These are phyloP conservation scores for Sander lucioperca DNA, from an alignment of 2,113 vertebrate genomes.

Conservation along the genomic window DNA sequence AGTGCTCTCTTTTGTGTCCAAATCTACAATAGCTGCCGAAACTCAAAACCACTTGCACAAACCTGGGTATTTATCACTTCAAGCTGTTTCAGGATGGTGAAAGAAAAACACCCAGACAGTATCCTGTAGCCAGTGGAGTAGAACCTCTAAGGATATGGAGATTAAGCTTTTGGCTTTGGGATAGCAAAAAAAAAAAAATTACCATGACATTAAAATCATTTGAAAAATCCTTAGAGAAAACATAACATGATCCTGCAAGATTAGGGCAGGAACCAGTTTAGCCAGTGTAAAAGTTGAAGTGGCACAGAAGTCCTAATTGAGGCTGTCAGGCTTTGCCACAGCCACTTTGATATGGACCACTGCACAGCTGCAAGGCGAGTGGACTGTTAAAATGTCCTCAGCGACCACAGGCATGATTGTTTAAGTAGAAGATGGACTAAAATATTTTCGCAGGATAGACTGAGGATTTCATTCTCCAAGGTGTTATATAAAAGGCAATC, in stretches of 20 bases:
- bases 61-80: slow-evolving; percentile 50
- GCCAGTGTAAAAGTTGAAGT: slow-evolving; percentile 52
- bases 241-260: slow-evolving; percentile 44
- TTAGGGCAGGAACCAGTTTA: slow-evolving; percentile 46
- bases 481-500: slow-evolving; percentile 3
- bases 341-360: slow-evolving; percentile 45
- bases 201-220: slow-evolving; percentile 62
- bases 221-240: slow-evolving; percentile 58
- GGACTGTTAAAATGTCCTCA: slow-evolving; percentile 45
- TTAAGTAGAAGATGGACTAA: slow-evolving; percentile 34
- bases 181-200: slow-evolving; percentile 22
- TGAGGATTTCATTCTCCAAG: slow-evolving; percentile 5
- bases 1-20: slow-evolving; percentile 28
- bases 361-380: slow-evolving; percentile 57
- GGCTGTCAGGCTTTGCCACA: slow-evolving; percentile 63
- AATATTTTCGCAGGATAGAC: slow-evolving; percentile 16
- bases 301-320: slow-evolving; percentile 63
- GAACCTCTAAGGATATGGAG: slow-evolving; percentile 52
- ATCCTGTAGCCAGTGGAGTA: slow-evolving; percentile 35
- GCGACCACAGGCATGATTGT: slow-evolving; percentile 6
- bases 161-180: slow-evolving; percentile 37
- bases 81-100: slow-evolving; percentile 48
- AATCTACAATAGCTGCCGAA: slow-evolving; percentile 50
- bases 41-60: slow-evolving; percentile 45
- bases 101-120: slow-evolving; percentile 56